Evolutionary conservation across 2,888 invertebrate genomes (phyloP).

Genomic region (Spisula solida): DNA sequence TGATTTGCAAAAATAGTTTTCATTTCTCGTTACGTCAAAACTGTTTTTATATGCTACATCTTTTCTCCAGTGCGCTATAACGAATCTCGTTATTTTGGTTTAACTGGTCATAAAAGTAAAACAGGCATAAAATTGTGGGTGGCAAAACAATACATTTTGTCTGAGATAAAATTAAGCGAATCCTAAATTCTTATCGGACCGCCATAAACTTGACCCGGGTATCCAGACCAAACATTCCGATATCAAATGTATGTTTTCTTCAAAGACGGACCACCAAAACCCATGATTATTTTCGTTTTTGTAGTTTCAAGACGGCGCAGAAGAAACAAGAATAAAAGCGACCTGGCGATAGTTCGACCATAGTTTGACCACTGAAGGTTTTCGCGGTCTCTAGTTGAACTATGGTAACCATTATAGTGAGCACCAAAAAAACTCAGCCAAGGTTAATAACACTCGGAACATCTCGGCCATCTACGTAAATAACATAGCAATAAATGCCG

Average conservation of each 20-base stretch:
- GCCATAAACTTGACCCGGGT: neutral
- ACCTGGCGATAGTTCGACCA: too few species aligned
- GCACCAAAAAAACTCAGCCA: too few species aligned
- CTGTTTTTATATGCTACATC: conserved; percentile 14
- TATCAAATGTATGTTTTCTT: neutral
- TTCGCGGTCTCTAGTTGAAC: too few species aligned
- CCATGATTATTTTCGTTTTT: too few species aligned
- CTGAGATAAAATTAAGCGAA: neutral
- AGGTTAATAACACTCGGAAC: too few species aligned
- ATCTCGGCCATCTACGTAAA: too few species aligned
- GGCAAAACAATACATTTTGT: neutral
- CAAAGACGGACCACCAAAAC: too few species aligned
- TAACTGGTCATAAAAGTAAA: neutral
- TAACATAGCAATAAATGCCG: too few species aligned
- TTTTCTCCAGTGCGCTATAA: neutral
- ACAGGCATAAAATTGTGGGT: conserved; percentile 5
- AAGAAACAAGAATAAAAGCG: too few species aligned
- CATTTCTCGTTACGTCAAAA: conserved; percentile 52
- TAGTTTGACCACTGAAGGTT: too few species aligned
- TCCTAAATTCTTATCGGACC: neutral
- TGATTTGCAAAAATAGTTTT: conserved; percentile 56
- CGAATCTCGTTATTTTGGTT: neutral
- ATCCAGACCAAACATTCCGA: neutral
- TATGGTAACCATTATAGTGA: too few species aligned
- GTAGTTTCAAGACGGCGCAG: too few species aligned